Conservation (phyloP, 2,797 vertebrate species). For the Otolemur crassicaudatus region DNA sequence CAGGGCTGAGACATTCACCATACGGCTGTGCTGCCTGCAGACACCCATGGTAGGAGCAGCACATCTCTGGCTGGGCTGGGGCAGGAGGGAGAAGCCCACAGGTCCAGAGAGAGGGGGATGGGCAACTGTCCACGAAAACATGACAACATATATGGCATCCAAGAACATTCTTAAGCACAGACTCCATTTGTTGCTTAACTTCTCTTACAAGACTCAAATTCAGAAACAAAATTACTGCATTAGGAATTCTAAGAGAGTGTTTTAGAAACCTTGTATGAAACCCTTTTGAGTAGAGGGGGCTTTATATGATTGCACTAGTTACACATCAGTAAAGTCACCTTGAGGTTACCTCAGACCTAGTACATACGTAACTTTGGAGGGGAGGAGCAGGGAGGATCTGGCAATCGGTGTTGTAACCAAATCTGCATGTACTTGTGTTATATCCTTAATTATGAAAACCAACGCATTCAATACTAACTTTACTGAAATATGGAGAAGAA, state of each 20-base stretch:
- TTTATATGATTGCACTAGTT: neutral
- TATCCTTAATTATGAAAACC: neutral
- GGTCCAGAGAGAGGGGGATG: fast-evolving
- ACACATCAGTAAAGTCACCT: too few species aligned
- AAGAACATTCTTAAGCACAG: neutral
- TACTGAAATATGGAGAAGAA: neutral
- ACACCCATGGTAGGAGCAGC: too few species aligned
- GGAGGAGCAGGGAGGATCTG: too few species aligned
- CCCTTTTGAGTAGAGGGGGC: neutral
- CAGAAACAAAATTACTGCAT: neutral
- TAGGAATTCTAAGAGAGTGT: neutral
- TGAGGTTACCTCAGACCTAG: neutral
- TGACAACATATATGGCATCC: neutral
- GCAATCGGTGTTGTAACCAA: neutral
- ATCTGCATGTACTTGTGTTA: neutral
- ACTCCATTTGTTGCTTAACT: neutral
- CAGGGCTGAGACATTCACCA: neutral
- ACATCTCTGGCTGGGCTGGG: neutral
- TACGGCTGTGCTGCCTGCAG: neutral
- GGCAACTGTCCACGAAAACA: neutral
- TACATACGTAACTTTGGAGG: neutral
- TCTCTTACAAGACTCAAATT: neutral
- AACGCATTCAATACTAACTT: neutral
- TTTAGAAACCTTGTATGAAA: neutral
- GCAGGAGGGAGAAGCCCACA: fast-evolving